Conservation (phyloP, 2,888 invertebrate genomes). For the Pomacea canaliculata region DNA sequence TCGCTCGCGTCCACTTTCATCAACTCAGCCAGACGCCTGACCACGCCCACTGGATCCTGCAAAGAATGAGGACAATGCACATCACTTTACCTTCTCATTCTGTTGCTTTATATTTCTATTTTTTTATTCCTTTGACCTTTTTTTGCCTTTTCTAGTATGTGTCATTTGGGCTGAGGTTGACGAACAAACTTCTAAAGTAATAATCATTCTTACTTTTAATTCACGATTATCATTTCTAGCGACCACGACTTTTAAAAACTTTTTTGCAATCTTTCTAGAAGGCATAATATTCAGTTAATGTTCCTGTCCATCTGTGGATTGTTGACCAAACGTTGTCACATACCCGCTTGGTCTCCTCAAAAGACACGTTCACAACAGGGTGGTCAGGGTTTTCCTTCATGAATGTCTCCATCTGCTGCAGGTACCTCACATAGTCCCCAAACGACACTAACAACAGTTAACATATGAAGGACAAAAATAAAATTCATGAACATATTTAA, state of each 20-base stretch:
- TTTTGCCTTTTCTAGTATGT: no score
- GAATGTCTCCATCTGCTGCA: constrained; percentile 18
- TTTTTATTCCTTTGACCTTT: no score
- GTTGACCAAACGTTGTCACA: no score
- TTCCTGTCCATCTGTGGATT: not conserved
- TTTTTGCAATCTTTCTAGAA: not conserved
- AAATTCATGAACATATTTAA: not conserved
- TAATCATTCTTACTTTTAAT: not conserved
- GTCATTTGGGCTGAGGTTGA: no score
- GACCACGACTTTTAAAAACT: not conserved
- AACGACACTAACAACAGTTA: not conserved
- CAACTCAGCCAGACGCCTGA: constrained; percentile 17
- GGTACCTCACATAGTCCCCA: constrained; percentile 12
- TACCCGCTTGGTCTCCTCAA: constrained; percentile 12
- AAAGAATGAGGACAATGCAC: not conserved
- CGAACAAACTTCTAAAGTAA: no score
- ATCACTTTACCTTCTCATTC: not conserved
- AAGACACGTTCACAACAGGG: constrained; percentile 9
- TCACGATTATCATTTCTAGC: not conserved
- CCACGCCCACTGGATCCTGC: constrained; percentile 15
- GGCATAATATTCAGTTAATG: not conserved
- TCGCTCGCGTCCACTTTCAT: constrained; percentile 11
- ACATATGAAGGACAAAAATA: not conserved
- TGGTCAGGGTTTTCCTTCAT: constrained; percentile 13
- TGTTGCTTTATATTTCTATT: no score